Base-by-base conservation (phyloP, 2,888 invertebrate species). In the Boloria euphrosyne region DNA sequence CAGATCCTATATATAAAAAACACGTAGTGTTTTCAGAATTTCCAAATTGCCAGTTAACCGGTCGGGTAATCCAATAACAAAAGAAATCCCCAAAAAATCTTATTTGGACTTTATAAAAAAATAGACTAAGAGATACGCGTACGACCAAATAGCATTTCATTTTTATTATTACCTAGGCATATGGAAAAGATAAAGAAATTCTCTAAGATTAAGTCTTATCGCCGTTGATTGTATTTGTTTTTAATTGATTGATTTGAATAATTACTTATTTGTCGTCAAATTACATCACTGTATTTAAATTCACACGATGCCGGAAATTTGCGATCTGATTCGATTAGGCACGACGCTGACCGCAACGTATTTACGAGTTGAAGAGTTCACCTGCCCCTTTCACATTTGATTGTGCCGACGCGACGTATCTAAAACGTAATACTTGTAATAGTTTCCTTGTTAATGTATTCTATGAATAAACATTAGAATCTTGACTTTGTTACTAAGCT, bases 311-410 rank as follows among this genome's bases (percentile, higher is more conserved):
- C 58, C 52, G 64, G 58, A 52, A 58, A 65, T 31, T 58, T 47
- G 64, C 64, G 58, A 65, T 65, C 64, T 57, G 17, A 47, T 65
- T 58, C 64, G 64, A 59, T 65, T 52, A 58, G 49, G 47, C 50
- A 16, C 59, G 59, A 59, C 49, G 50, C 3, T 58, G 64, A 59
- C 58, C 64, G 58, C 52, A 17, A 13, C 58, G 44, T 17, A 44
- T 58, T 49, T 27, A 57, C 52, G 52, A 49, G 47, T 47, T 49
- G 49, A 59, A 31, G 7, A 22, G 64, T 27, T 31, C 22, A 46
- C 57, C 64, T 65, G 46, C 59, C 64, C 64, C 57, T 31, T 58
- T 64, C 63, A 50, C 63, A 63, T 63, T 63, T 63, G 59, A 49
- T 49, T 49, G 49, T 59, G 59, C 59, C 49, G 49, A 59, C 31